phyloP scores from a whole-genome alignment of 1,140 invertebrate genomes.

The Chionoecetes opilio region DNA sequence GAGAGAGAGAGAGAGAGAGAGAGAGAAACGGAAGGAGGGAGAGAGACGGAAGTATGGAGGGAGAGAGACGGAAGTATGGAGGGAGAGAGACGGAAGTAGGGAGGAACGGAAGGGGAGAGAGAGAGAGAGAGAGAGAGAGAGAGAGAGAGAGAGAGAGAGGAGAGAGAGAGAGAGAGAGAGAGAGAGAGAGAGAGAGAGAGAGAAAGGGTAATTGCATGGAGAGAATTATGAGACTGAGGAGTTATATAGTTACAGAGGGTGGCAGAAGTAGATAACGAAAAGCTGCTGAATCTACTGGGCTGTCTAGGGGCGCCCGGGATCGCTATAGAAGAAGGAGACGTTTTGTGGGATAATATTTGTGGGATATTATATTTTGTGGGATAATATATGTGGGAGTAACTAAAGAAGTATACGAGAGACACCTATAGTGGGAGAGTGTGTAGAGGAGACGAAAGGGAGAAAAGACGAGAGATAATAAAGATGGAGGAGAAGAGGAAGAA shows the following conservation, averaged over 20 bases:
- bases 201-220: background rate
- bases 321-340: background rate
- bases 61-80: too few relatives aligned
- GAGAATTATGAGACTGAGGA: background rate
- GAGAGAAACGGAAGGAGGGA: too few relatives aligned
- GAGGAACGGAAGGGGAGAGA: too few relatives aligned
- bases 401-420: background rate
- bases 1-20: too few relatives aligned
- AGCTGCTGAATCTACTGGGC: too few relatives aligned
- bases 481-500: background rate
- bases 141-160: background rate
- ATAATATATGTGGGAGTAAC: background rate
- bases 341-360: background rate
- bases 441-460: background rate
- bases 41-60: too few relatives aligned
- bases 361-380: too few relatives aligned
- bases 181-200: background rate
- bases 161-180: conserved; percentile 14
- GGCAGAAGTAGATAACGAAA: background rate
- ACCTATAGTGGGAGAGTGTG: background rate
- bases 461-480: background rate
- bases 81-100: too few relatives aligned
- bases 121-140: too few relatives aligned
- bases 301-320: too few relatives aligned
- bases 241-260: background rate